Conservation (phyloP, 2,888 invertebrate genomes). For the Ariolimax columbianus region DNA sequence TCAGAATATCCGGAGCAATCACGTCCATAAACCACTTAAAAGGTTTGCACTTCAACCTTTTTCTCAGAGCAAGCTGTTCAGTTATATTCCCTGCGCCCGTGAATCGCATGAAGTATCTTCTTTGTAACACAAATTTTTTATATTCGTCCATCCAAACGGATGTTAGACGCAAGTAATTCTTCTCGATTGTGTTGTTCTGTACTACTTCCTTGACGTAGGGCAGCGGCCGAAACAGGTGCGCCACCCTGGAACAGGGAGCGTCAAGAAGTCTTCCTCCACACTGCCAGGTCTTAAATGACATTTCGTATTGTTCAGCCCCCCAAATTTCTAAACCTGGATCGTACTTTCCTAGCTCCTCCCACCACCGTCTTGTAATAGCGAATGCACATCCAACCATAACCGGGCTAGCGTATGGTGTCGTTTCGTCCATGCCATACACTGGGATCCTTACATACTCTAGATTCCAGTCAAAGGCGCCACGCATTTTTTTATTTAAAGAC, state of each 20-base stretch:
- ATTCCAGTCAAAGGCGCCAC: constrained; percentile 23
- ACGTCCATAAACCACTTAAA: constrained; percentile 36
- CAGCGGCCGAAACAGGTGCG: constrained; percentile 50
- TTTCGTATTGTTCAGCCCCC: constrained; percentile 96
- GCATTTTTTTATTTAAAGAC: not conserved
- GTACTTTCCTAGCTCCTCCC: constrained; percentile 95
- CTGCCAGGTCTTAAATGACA: constrained; percentile 88
- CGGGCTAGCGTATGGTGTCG: constrained; percentile 47
- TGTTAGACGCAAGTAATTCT: constrained; percentile 17
- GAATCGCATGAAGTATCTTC: constrained; percentile 1
- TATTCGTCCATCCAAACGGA: constrained; percentile 43
- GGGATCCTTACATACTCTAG: not conserved
- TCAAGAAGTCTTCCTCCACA: constrained; percentile 61
- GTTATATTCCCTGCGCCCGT: constrained; percentile 26
- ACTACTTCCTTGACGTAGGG: not conserved
- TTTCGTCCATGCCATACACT: constrained; percentile 7
- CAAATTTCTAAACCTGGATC: constrained; percentile 99
- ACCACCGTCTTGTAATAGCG: constrained; percentile 93
- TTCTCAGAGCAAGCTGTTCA: not conserved
- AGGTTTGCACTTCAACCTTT: constrained; percentile 34
- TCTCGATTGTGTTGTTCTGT: not conserved
- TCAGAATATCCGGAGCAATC: constrained; percentile 21
- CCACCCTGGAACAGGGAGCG: constrained; percentile 60
- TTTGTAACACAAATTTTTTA: constrained; percentile 9
- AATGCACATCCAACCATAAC: constrained; percentile 90